Percentiles rank a stretch among this genome's conserved stretches.
Conservation (phyloP, 2,113 vertebrate genomes). For the Raja brachyura region DNA sequence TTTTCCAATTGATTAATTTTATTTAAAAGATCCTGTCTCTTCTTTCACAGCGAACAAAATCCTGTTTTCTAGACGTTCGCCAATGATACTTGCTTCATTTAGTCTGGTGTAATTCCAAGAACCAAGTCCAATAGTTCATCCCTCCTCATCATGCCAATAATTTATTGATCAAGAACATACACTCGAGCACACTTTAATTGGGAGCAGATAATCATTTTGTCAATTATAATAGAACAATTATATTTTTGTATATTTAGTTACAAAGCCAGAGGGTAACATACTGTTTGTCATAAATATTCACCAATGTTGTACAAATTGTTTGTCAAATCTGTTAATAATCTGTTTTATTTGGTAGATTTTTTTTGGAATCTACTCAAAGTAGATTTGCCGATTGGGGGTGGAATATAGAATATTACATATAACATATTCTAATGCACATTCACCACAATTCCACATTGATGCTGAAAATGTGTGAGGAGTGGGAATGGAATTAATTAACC, state of each 20-base stretch:
- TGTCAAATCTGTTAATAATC: not conserved
- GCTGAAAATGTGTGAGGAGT: not conserved
- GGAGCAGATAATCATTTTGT: not conserved
- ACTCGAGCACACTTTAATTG: no score
- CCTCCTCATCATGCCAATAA: no score
- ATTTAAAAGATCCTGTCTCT: no score
- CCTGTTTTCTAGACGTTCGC: no score
- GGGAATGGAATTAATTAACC: not conserved
- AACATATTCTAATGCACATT: not conserved
- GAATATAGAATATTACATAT: not conserved
- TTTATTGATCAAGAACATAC: no score
- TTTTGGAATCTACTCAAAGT: not conserved
- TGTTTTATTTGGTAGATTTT: not conserved
- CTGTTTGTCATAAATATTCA: not conserved
- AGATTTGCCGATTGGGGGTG: not conserved
- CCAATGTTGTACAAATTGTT: not conserved
- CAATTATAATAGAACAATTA: constrained; percentile 41
- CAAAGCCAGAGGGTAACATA: not conserved
- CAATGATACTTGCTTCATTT: no score
- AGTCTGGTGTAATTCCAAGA: no score
- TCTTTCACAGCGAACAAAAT: no score
- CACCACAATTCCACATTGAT: not conserved
- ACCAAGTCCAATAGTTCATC: no score
- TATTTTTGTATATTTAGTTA: constrained; percentile 72
- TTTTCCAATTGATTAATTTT: no score